Percentiles rank a stretch among this genome's conserved stretches.
Conservation (phyloP, 2,888 invertebrate species). For the Scaptomyza polygonia region DNA sequence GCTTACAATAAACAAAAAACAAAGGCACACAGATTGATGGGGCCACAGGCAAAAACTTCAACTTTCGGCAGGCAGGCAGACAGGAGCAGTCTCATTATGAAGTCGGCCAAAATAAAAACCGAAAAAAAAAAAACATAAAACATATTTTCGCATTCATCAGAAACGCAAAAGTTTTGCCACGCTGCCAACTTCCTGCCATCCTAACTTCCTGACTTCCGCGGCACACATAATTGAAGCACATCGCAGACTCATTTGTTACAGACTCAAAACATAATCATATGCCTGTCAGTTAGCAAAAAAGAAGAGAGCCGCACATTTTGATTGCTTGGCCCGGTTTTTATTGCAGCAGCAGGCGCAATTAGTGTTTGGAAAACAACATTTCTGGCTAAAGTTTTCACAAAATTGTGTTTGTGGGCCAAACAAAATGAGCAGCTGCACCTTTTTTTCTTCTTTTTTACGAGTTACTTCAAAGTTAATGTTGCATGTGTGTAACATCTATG, state of each 20-base stretch:
- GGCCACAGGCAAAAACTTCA: conserved; percentile 34
- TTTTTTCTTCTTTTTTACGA: conserved; percentile 9
- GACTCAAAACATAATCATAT: conserved; percentile 55
- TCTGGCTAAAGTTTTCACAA: conserved; percentile 34
- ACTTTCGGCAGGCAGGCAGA: conserved; percentile 23
- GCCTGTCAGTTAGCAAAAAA: conserved; percentile 28
- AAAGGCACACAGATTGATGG: conserved; percentile 62
- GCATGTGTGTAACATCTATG: conserved; percentile 20
- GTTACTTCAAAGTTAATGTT: conserved; percentile 2
- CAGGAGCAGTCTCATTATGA: conserved; percentile 61
- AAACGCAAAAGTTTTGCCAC: conserved; percentile 57
- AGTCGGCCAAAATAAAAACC: conserved; percentile 69
- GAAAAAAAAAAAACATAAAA: conserved; percentile 70
- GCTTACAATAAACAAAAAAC: conserved; percentile 16
- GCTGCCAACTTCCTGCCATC: conserved; percentile 26
- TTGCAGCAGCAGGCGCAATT: conserved; percentile 61
- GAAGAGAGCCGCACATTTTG: conserved; percentile 52
- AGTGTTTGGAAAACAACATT: conserved; percentile 37
- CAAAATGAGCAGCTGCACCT: conserved; percentile 17
- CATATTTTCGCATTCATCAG: conserved; percentile 78
- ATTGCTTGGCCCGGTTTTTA: conserved; percentile 60
- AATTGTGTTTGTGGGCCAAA: conserved; percentile 72
- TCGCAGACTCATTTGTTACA: conserved; percentile 77
- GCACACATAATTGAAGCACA: conserved; percentile 71
- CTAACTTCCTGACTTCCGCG: conserved; percentile 49